A percentile compares a stretch with the other conserved stretches of the same genome.
Evolutionary conservation across 2,888 invertebrate species (phyloP).

Genomic region (Agonopterix subpropinquella): DNA sequence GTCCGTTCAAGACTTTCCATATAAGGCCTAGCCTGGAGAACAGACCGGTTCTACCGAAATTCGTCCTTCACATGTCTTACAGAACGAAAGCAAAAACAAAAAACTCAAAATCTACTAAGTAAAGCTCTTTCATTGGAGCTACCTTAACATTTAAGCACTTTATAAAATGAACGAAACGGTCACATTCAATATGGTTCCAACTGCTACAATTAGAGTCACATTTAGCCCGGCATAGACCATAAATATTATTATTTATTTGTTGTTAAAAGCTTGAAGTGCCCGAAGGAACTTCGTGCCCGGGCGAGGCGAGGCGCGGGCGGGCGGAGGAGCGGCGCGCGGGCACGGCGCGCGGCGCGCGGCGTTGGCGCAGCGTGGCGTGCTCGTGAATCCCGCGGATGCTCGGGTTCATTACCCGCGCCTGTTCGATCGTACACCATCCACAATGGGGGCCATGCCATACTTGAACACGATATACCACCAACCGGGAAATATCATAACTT

Average conservation of each 20-base stretch:
- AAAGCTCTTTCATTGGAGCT: no score
- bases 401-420: constrained; percentile 67
- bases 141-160: no score
- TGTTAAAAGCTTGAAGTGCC: constrained; percentile 26
- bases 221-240: constrained; percentile 13
- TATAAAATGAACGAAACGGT: no score
- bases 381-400: constrained; percentile 14
- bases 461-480: constrained; percentile 36
- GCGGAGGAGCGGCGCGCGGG: constrained; percentile 17
- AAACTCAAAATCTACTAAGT: no score
- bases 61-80: neutral
- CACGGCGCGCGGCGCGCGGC: constrained; percentile 6
- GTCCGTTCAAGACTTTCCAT: no score
- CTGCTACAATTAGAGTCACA: constrained; percentile 5
- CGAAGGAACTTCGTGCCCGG: constrained; percentile 38
- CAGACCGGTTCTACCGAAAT: neutral
- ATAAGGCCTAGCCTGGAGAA: neutral
- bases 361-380: constrained; percentile 8
- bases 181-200: no score
- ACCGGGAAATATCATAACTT: neutral
- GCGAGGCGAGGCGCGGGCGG: constrained; percentile 19
- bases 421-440: constrained; percentile 37
- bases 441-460: constrained; percentile 46
- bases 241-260: constrained; percentile 25
- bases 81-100: neutral